Evolutionary conservation across 92 coral and sea anemone species (phyloP).

Genomic region (Nematostella vectensis): DNA sequence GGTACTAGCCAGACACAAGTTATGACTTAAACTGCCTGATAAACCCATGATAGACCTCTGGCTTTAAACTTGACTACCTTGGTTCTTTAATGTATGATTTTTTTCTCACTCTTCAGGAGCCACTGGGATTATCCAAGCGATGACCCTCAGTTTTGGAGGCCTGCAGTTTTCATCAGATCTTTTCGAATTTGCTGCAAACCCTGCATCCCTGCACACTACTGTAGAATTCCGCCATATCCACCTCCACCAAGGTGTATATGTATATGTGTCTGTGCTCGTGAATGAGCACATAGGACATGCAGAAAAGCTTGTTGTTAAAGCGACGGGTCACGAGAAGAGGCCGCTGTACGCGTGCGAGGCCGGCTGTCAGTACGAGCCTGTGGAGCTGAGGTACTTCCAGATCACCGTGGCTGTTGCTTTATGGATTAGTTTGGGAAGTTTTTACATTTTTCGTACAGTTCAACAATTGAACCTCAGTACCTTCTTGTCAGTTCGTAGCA

Average conservation of each 20-base stretch:
- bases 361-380: constrained; percentile 95
- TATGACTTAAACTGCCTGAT: too few species aligned
- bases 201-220: constrained; percentile 93
- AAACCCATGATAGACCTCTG: too few species aligned
- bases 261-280: constrained; percentile 67
- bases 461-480: too few species aligned
- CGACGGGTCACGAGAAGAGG: constrained; percentile 49
- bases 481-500: too few species aligned
- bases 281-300: constrained; percentile 88
- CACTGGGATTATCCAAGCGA: constrained; percentile 76
- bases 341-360: constrained; percentile 97
- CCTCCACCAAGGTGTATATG: constrained; percentile 59
- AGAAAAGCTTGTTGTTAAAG: constrained; percentile 67
- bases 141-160: constrained; percentile 94
- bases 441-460: too few species aligned
- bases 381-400: constrained; percentile 58
- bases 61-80: too few species aligned
- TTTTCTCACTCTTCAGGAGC: constrained; percentile 46
- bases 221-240: constrained; percentile 86
- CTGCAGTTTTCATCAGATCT: constrained; percentile 88
- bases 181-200: constrained; percentile 95
- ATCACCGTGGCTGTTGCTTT: background rate
- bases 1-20: too few species aligned
- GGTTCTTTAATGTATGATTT: too few species aligned
- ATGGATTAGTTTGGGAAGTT: background rate